Conservation (phyloP, 2,113 vertebrate species). For the Climacteris rufus region DNA sequence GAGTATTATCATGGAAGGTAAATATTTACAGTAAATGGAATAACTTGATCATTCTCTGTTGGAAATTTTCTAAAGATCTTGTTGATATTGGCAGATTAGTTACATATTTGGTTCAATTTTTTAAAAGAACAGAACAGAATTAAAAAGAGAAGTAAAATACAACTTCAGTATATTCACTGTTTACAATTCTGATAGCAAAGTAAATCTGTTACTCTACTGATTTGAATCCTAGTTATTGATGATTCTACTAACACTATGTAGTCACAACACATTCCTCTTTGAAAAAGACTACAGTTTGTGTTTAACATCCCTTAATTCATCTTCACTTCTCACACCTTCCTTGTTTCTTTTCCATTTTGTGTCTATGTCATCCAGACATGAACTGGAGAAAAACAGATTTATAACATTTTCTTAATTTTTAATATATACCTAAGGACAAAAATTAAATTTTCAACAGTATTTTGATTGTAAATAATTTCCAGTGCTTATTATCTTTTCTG, state of each 20-base stretch:
- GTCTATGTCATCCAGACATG: neutral
- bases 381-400: neutral
- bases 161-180: neutral
- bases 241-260: neutral
- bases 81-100: slow-evolving; percentile 33
- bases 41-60: slow-evolving; percentile 1
- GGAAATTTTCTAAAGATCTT: slow-evolving; percentile 14
- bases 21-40: slow-evolving; percentile 39
- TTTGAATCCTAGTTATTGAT: neutral
- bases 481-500: neutral
- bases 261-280: neutral
- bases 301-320: neutral
- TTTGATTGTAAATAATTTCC: neutral
- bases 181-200: neutral
- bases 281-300: neutral
- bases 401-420: neutral
- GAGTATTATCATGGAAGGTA: slow-evolving; percentile 29
- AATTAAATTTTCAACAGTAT: neutral
- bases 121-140: neutral
- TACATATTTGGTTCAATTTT: slow-evolving; percentile 13
- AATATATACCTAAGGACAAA: neutral
- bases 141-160: neutral
- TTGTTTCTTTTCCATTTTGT: neutral
- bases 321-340: neutral
- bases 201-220: neutral